Conservation (phyloP, 2,113 vertebrate genomes). For the Burhinus oedicnemus region DNA sequence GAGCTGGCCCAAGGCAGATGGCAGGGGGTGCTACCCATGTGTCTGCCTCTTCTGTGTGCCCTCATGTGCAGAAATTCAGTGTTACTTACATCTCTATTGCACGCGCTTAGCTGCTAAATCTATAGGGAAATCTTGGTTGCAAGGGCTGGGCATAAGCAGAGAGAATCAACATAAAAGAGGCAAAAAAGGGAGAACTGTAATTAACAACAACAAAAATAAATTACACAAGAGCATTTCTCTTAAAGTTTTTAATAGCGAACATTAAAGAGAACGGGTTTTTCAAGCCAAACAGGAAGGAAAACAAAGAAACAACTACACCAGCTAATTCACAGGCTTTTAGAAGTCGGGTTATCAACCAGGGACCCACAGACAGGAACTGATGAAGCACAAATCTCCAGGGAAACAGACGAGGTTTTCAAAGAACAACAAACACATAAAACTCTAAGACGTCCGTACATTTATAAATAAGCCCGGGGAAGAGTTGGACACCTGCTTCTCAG, state of each 20-base stretch:
- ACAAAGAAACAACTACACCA: conserved; percentile 35
- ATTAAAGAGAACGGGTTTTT: conserved; percentile 19
- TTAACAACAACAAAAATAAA: conserved; percentile 8
- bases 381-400: conserved; percentile 27
- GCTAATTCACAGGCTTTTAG: conserved; percentile 8
- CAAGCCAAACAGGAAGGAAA: conserved; percentile 54
- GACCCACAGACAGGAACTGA: conserved; percentile 48
- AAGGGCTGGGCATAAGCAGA: neutral
- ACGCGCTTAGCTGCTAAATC: neutral
- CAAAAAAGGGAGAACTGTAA: neutral
- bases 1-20: neutral
- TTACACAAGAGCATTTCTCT: neutral
- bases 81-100: rapidly evolving
- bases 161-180: neutral
- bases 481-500: neutral
- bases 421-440: conserved; percentile 32
- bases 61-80: neutral
- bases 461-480: neutral
- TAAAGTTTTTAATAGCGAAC: conserved; percentile 23
- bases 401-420: conserved; percentile 43
- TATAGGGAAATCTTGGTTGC: neutral
- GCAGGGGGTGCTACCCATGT: neutral
- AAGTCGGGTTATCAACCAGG: conserved; percentile 21
- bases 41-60: neutral
- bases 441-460: neutral